These are phyloP conservation scores for Acrossocheilus wenchowensis DNA, from an alignment of 2,797 vertebrate species.

Conservation along the genomic window DNA sequence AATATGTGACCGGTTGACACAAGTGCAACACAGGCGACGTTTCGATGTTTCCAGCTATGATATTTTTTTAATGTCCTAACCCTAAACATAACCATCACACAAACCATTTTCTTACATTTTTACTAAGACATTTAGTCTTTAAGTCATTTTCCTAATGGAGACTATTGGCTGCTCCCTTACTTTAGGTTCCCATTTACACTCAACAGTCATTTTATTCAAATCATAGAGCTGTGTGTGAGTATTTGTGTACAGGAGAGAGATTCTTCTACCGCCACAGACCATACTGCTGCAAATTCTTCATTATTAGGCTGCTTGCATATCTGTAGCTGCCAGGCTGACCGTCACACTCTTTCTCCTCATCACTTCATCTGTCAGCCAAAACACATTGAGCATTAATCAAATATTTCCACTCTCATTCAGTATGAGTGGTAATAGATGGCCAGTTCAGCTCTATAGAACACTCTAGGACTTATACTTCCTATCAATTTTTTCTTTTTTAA, in stretches of 20 bases:
- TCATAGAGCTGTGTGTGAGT: not conserved
- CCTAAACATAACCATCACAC: not conserved
- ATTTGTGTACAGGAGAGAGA: not conserved
- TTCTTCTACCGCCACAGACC: not conserved
- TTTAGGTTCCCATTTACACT: not conserved
- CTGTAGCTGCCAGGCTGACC: not conserved
- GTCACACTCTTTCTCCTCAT: not conserved
- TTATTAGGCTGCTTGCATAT: conserved; percentile 6
- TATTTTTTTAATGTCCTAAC: not conserved
- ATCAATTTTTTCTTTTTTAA: not conserved
- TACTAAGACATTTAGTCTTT: not conserved
- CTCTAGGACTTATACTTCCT: not conserved
- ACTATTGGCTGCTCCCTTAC: not conserved
- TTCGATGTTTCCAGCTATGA: not conserved
- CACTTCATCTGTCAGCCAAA: conserved; percentile 15
- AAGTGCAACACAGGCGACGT: not conserved
- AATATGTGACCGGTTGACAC: not conserved
- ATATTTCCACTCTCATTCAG: not conserved
- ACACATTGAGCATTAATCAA: not conserved
- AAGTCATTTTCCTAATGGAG: not conserved
- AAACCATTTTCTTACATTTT: not conserved
- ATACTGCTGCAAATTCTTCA: not conserved
- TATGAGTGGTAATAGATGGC: not conserved
- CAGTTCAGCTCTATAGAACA: not conserved
- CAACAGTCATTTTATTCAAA: not conserved